A percentile compares a stretch with the other conserved stretches of the same genome.
Evolutionary conservation across 2,113 vertebrate genomes (phyloP).

Genomic region (Spilogale gracilis): DNA sequence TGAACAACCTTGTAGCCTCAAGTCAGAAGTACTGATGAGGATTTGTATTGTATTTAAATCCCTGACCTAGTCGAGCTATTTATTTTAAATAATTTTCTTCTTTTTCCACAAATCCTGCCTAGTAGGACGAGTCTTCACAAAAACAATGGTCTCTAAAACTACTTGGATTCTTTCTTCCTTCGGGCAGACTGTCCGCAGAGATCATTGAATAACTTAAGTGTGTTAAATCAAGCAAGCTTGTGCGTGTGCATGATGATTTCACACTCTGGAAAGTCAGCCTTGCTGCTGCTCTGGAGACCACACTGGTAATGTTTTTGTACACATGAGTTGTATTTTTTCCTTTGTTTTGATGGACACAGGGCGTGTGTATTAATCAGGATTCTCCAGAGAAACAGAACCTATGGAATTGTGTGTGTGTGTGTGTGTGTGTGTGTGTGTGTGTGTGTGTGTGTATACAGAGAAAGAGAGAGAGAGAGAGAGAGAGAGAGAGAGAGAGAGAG

Average conservation of each 20-base stretch:
- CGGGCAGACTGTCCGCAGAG: not conserved
- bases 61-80: not conserved
- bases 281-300: not conserved
- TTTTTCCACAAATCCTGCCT: not conserved
- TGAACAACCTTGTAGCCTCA: not conserved
- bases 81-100: not conserved
- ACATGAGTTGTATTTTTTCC: not conserved
- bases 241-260: too few species aligned
- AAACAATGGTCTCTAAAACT: not conserved
- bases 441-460: too few species aligned
- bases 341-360: not conserved
- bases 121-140: not conserved
- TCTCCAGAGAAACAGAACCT: not conserved
- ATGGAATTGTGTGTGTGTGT: too few species aligned
- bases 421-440: too few species aligned
- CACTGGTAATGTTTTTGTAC: not conserved
- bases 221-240: not conserved
- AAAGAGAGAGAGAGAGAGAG: not conserved
- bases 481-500: not conserved
- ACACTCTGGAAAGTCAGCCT: not conserved
- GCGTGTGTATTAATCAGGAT: not conserved
- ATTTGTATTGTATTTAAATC: not conserved
- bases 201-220: not conserved
- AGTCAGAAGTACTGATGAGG: not conserved
- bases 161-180: not conserved